Conservation (phyloP, 2,888 invertebrate species). For the Sympetrum striolatum region DNA sequence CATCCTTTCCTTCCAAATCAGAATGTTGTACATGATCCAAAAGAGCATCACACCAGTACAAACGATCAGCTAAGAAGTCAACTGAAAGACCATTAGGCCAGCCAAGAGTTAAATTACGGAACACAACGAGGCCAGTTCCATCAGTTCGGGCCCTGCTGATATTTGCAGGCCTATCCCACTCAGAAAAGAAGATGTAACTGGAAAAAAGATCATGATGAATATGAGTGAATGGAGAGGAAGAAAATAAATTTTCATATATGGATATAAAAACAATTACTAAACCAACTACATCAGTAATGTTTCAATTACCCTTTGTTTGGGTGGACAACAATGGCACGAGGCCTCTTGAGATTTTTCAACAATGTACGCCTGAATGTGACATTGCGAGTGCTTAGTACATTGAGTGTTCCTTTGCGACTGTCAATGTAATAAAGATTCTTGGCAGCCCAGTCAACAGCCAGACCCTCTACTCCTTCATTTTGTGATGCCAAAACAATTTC, state of each 20-base stretch:
- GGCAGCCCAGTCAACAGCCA: conserved; percentile 95
- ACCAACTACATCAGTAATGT: background rate
- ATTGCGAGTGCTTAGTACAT: conserved; percentile 88
- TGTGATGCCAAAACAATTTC: conserved; percentile 94
- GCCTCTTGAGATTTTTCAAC: conserved; percentile 86
- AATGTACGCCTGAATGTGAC: conserved; percentile 84
- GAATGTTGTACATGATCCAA: conserved; percentile 96
- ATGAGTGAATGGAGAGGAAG: too few relatives aligned
- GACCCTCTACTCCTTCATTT: conserved; percentile 95
- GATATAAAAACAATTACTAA: background rate
- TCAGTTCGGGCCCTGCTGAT: conserved; percentile 93
- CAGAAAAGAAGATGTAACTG: conserved; percentile 88
- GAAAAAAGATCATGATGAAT: conserved; percentile 23
- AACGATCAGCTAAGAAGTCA: conserved; percentile 83
- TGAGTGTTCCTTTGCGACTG: conserved; percentile 90
- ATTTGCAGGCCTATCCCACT: conserved; percentile 96
- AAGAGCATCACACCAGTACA: conserved; percentile 98
- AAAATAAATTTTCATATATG: background rate
- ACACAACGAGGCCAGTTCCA: conserved; percentile 84
- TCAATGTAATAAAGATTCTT: conserved; percentile 96
- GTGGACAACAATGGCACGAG: conserved; percentile 95
- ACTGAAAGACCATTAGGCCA: conserved; percentile 98
- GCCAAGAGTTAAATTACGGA: conserved; percentile 88
- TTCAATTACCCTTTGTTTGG: conserved; percentile 81
- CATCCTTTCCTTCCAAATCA: conserved; percentile 87